Evolutionary conservation across 2,113 vertebrate species (phyloP).

Genomic region (Apeltes quadracus): DNA sequence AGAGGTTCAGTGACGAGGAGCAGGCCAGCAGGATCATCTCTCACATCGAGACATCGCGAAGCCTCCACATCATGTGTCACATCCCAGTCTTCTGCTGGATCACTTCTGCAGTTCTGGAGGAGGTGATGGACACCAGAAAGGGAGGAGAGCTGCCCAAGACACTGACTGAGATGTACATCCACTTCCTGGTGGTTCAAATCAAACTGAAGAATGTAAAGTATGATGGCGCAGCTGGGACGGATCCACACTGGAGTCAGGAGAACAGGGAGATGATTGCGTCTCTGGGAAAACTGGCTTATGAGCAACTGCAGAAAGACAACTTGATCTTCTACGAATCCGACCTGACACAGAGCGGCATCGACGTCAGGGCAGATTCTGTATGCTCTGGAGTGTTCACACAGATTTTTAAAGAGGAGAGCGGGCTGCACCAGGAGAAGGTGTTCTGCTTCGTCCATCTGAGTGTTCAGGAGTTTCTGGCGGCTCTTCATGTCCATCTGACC

Average conservation of each 20-base stretch:
- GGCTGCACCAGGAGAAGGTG: neutral
- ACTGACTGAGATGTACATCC: constrained; percentile 13
- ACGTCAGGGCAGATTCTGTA: constrained; percentile 1
- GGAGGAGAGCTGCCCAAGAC: constrained; percentile 24
- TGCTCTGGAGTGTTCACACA: constrained; percentile 39
- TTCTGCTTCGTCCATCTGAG: constrained; percentile 29
- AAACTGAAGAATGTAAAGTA: neutral
- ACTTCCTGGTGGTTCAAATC: neutral
- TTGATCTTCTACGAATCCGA: constrained; percentile 39
- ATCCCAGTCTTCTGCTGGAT: constrained; percentile 18
- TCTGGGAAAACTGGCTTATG: constrained; percentile 29
- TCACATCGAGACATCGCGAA: neutral
- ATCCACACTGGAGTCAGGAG: neutral
- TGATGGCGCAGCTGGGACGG: neutral
- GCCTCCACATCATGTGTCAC: constrained; percentile 11
- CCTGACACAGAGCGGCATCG: constrained; percentile 8
- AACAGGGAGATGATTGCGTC: constrained; percentile 1
- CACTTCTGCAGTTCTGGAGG: constrained; percentile 3
- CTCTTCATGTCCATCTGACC: constrained; percentile 23
- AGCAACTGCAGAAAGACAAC: constrained; percentile 39
- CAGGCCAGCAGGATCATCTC: neutral
- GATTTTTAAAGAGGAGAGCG: constrained; percentile 34
- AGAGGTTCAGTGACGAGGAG: neutral
- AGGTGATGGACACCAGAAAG: neutral
- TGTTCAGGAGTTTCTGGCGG: constrained; percentile 43